A percentile compares a stretch with the other conserved stretches of the same genome.
These are phyloP conservation scores for Symphodus melops DNA, from an alignment of 2,113 vertebrate species.

Conservation along the genomic window DNA sequence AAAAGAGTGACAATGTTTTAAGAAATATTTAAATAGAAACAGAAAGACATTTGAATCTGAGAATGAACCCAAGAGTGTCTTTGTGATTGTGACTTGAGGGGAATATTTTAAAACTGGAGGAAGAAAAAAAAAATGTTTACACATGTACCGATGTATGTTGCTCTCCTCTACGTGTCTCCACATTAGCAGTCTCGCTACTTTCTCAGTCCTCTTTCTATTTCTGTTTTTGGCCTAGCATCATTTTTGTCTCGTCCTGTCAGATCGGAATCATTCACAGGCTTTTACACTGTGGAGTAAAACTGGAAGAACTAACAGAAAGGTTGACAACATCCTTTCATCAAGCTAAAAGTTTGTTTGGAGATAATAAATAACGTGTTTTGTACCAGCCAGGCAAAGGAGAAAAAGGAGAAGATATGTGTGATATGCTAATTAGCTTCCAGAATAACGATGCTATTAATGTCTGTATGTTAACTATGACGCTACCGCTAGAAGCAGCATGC, in stretches of 20 bases:
- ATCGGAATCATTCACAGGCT: slow-evolving; percentile 9
- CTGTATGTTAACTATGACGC: not conserved
- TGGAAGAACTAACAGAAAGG: slow-evolving; percentile 2
- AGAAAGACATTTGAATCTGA: slow-evolving; percentile 56
- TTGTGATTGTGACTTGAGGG: slow-evolving; percentile 43
- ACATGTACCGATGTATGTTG: slow-evolving; percentile 54
- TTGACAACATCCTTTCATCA: slow-evolving; percentile 10
- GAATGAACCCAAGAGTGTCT: slow-evolving; percentile 51
- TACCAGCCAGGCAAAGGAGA: slow-evolving; percentile 9
- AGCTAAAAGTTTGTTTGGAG: not conserved
- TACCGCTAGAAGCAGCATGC: not conserved
- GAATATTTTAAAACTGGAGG: slow-evolving; percentile 52
- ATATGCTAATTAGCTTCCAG: not conserved
- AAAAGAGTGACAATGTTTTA: slow-evolving; percentile 45
- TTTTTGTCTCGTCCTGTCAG: not conserved
- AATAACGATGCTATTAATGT: not conserved
- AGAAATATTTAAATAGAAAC: not conserved
- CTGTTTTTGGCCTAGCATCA: slow-evolving; percentile 2
- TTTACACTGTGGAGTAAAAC: slow-evolving; percentile 24
- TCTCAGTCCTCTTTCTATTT: slow-evolving; percentile 19
- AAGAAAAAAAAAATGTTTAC: slow-evolving; percentile 73
- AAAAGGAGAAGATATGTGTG: not conserved
- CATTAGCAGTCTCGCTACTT: slow-evolving; percentile 12
- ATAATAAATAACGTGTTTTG: not conserved
- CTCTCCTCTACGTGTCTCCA: slow-evolving; percentile 38